Base-by-base conservation (phyloP, 1,140 invertebrate genomes). In the Gryon sp. region DNA sequence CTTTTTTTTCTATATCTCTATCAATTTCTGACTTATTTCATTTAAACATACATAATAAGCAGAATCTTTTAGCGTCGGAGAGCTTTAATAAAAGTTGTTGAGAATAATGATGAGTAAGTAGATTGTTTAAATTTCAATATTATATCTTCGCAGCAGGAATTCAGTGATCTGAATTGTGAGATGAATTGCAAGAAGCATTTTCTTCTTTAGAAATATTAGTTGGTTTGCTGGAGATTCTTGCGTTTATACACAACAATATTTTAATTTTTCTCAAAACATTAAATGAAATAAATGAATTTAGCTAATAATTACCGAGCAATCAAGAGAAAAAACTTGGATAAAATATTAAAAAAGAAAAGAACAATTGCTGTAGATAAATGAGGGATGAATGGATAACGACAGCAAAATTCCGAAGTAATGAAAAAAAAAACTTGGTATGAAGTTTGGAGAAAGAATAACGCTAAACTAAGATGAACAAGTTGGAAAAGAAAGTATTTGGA, bases 301-400 rank as follows among this genome's bases (percentile, higher is more conserved):
- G 36, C 45, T 69, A 59, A 76, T 57, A 69, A 43, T 46, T 15
- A 28, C 15, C n/a, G 11, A 11, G n/a, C n/a, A 26, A 45, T 34
- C 2, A 15, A 24, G 19, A 48, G 11, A 46, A 76, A 65, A 76
- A 69, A 59, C 41, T 28, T 19, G n/a, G n/a, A n/a, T n/a, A n/a
- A 36, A 60, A 70, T 65, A n/a, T 41, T 40, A 38, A 38, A 62
- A 77, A 62, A 72, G 75, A 41, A 66, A 53, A 38, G 70, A 70
- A 76, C 65, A 70, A 77, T 77, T 72, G 60, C 40, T 9, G 34
- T 26, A 24, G 66, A 59, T 76, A 60, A 57, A 4, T 40, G 41
- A 28, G 26, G 41, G n/a, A 53, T 8, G 43, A 14, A 36, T 34
- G 18, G n/a, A 22, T 9, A n/a, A 16, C 5, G 18, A 34, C 40